phyloP scores from a whole-genome alignment of 2,888 invertebrate genomes.

The Acleris cristana region DNA sequence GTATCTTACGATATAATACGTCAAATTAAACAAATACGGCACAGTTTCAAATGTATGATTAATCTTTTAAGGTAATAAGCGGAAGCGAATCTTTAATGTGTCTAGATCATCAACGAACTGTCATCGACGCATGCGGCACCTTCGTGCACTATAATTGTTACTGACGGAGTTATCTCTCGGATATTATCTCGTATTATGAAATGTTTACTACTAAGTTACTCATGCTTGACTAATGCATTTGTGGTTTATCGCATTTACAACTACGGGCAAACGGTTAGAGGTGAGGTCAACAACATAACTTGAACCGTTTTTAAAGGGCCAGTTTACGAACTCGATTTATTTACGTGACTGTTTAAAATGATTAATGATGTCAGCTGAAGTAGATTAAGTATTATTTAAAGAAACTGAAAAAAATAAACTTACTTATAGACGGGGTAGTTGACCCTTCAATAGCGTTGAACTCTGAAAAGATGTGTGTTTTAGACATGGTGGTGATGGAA shows the following conservation, averaged over 20 bases:
- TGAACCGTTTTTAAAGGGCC: background rate
- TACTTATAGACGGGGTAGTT: no score
- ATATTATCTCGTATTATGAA: constrained; percentile 27
- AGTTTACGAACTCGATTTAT: background rate
- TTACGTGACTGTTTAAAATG: background rate
- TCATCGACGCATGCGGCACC: constrained; percentile 19
- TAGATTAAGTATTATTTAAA: background rate
- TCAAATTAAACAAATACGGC: no score
- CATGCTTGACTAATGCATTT: constrained; percentile 19
- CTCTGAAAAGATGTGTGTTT: no score
- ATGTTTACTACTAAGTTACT: constrained; percentile 29
- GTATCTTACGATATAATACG: no score
- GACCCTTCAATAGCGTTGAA: no score
- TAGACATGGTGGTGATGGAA: no score
- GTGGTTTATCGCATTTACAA: background rate
- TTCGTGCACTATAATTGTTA: constrained; percentile 19
- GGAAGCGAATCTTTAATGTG: constrained; percentile 17
- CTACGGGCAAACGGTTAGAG: background rate
- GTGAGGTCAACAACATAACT: constrained; percentile 6
- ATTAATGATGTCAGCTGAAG: constrained; percentile 4
- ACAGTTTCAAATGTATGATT: background rate
- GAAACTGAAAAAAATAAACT: no score
- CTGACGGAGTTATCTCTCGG: constrained; percentile 25
- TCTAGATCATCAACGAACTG: background rate
- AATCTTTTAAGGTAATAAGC: background rate